phyloP scores from a whole-genome alignment of 1,140 invertebrate genomes.

The Drosophila paulistorum region DNA sequence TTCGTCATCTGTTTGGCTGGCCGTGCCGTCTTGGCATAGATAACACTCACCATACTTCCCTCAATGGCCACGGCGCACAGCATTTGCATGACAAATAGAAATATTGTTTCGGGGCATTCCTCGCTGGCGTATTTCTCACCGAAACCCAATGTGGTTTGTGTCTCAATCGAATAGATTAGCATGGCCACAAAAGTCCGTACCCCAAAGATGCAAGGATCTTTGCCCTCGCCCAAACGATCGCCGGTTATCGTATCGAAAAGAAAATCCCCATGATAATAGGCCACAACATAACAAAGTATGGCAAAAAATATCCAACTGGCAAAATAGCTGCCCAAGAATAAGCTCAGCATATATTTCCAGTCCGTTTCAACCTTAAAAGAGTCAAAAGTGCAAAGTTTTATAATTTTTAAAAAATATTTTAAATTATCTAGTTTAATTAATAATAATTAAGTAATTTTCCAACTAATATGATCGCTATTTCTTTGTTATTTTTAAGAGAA shows the following conservation, averaged over 20 bases:
- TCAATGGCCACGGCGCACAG: slow-evolving; percentile 85
- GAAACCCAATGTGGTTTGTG: slow-evolving; percentile 88
- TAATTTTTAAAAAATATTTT: too few relatives aligned
- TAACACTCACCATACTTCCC: slow-evolving; percentile 85
- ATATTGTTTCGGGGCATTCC: slow-evolving; percentile 92
- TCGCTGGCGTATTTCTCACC: slow-evolving; percentile 91
- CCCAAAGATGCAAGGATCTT: slow-evolving; percentile 83
- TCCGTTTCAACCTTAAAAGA: slow-evolving; percentile 84
- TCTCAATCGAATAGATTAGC: slow-evolving; percentile 86
- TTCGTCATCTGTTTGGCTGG: slow-evolving; percentile 84
- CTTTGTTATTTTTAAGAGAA: too few relatives aligned
- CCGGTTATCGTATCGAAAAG: slow-evolving; percentile 69
- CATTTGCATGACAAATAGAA: slow-evolving; percentile 87
- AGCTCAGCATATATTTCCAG: slow-evolving; percentile 86
- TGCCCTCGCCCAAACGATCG: slow-evolving; percentile 69
- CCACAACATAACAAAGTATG: slow-evolving; percentile 84
- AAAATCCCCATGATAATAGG: slow-evolving; percentile 84
- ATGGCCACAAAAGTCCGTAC: slow-evolving; percentile 85
- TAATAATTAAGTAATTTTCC: too few relatives aligned
- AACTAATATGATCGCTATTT: too few relatives aligned
- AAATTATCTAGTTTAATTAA: too few relatives aligned
- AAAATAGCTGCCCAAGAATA: slow-evolving; percentile 84
- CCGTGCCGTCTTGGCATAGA: slow-evolving; percentile 86
- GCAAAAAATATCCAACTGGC: slow-evolving; percentile 85
- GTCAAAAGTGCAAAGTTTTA: too few relatives aligned